Evolutionary conservation across 2,797 vertebrate genomes (phyloP), one percentile per base, ranked within the genome.

Genomic region (Arctocebus calabarensis): DNA sequence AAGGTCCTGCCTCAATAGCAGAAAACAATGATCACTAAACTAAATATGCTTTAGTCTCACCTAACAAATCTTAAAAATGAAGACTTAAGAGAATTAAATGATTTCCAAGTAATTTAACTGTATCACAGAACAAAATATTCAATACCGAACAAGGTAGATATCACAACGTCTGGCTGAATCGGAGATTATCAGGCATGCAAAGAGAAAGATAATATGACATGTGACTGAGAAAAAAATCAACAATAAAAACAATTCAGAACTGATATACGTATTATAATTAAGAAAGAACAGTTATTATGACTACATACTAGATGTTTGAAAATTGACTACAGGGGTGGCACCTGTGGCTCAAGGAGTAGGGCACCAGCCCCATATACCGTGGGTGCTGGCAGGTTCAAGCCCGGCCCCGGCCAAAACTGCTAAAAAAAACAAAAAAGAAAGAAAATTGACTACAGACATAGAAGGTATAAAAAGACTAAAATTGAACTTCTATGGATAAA

Each of bases 151-250:
- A 61, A 61, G 19, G 40, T 43, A 86, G 37, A 90, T 90, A 82
- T 61, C 22, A 81, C 37, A 40, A 75, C 77, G 29, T 70, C 34
- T 90, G 34, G 29, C 34, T 45, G 59, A 86, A 81, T 90, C 34
- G 59, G 71, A 83, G n/a, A 66, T 52, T 74, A 52, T 40, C 3
- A 40, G 25, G 48, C 40, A 55, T 74, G 40, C 32, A 81, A 29
- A 93, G 48, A 90, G 22, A 10, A 93, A 66, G 22, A 29, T 48
- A 85, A 82, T 43, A 68, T 37, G 23, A 34, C 20, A 52, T n/a
- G 43, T 74, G 68, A 81, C 34, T 68, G 66, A 85, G 57, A 68
- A 94, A 94, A 79, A 94, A 79, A 37, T 57, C 13, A 57, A 32
- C 34, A 57, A 62, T 77, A 3, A 62, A 68, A 88, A 43, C 19